Evolutionary conservation across 2,113 vertebrate genomes (phyloP).

Genomic region (Chunga burmeisteri): DNA sequence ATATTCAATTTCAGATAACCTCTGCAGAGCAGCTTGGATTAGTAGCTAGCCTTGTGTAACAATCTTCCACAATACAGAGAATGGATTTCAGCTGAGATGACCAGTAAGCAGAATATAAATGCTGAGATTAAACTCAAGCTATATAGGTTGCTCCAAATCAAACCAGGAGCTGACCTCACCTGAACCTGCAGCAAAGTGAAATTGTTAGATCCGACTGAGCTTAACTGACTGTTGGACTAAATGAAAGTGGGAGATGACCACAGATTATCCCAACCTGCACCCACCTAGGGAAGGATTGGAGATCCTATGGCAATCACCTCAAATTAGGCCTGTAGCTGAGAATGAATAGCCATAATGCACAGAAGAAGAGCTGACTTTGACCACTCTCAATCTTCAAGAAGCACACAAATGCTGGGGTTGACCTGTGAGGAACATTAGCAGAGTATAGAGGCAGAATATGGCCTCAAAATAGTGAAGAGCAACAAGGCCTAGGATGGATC

Average conservation of each 20-base stretch:
- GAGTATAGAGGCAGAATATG: not conserved
- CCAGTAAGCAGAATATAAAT: not conserved
- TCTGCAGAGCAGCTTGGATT: not conserved
- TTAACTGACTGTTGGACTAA: not conserved
- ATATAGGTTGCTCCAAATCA: not conserved
- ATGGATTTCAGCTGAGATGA: not conserved
- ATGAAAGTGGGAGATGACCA: not conserved
- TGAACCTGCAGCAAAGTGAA: not conserved
- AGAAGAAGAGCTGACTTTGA: not conserved
- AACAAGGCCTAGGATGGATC: not conserved
- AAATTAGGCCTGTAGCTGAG: not conserved
- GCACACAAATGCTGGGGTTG: not conserved
- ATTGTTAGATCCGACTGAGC: not conserved
- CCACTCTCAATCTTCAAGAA: not conserved
- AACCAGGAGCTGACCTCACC: not conserved
- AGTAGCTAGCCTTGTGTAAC: not conserved
- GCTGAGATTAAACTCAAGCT: not conserved
- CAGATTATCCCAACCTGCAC: not conserved
- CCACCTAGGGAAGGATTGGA: not conserved
- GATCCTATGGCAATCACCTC: not conserved
- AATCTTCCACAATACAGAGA: not conserved
- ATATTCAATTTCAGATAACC: not conserved
- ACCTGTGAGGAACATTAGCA: not conserved
- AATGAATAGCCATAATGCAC: not conserved
- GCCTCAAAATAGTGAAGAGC: not conserved